A percentile compares a stretch with the other conserved stretches of the same genome.
Evolutionary conservation across 2,888 invertebrate genomes (phyloP).

Genomic region (Caenorhabditis virilis): DNA sequence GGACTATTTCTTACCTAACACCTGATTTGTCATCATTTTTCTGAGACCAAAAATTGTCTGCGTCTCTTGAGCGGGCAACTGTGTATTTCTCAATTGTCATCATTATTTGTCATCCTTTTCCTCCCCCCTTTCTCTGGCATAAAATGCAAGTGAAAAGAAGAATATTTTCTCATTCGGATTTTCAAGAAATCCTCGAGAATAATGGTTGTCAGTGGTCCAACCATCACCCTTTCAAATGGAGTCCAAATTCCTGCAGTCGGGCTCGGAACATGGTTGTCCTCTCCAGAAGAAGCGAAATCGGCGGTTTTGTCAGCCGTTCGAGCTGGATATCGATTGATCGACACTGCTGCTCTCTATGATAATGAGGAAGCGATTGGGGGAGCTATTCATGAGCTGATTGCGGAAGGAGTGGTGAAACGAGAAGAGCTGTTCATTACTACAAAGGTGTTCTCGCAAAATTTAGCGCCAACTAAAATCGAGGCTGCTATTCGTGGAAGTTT

Average conservation of each 20-base stretch:
- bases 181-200: too few species aligned
- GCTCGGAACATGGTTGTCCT: slow-evolving; percentile 68
- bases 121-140: too few species aligned
- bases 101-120: too few species aligned
- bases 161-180: too few species aligned
- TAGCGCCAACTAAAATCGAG: slow-evolving; percentile 19
- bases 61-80: too few species aligned
- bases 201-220: slow-evolving; percentile 7
- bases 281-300: not conserved
- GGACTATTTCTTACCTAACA: too few species aligned
- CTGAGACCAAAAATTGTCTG: too few species aligned
- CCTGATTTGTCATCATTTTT: too few species aligned
- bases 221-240: slow-evolving; percentile 49
- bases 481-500: slow-evolving; percentile 67
- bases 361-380: slow-evolving; percentile 80
- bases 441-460: slow-evolving; percentile 72
- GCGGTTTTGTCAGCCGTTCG: slow-evolving; percentile 78
- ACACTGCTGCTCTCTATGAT: slow-evolving; percentile 80
- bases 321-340: slow-evolving; percentile 83
- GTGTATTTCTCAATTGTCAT: too few species aligned
- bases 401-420: slow-evolving; percentile 76
- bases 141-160: too few species aligned
- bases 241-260: slow-evolving; percentile 55
- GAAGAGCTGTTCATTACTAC: slow-evolving; percentile 83
- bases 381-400: slow-evolving; percentile 78